Evolutionary conservation across 2,888 invertebrate genomes (phyloP).

Genomic region (Athrips mouffetella): DNA sequence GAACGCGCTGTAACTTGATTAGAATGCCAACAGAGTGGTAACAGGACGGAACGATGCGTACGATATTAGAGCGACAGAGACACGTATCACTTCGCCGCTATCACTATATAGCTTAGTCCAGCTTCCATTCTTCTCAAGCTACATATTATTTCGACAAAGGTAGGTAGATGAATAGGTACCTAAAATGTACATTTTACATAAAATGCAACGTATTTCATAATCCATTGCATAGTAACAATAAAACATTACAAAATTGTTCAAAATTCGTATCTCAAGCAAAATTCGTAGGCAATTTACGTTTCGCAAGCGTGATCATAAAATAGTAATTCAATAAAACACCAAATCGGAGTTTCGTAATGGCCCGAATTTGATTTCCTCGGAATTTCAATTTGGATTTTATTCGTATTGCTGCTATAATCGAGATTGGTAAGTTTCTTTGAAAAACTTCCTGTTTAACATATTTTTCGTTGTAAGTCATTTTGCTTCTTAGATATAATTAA

Average conservation of each 20-base stretch:
- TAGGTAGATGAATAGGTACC: too few species aligned
- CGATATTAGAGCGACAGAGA: too few species aligned
- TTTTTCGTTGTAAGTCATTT: conserved; percentile 18
- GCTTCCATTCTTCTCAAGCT: too few species aligned
- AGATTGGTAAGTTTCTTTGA: conserved; percentile 16
- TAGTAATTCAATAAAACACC: conserved; percentile 52
- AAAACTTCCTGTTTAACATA: conserved; percentile 12
- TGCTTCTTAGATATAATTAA: neutral
- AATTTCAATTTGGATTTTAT: conserved; percentile 51
- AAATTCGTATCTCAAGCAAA: conserved; percentile 11
- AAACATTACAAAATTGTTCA: neutral
- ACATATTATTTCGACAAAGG: too few species aligned
- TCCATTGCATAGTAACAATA: neutral
- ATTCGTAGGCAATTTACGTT: conserved; percentile 32
- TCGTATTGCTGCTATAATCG: conserved; percentile 18
- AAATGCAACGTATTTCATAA: neutral
- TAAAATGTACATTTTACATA: neutral
- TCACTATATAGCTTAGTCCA: too few species aligned
- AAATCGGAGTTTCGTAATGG: conserved; percentile 61
- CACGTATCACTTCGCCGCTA: too few species aligned
- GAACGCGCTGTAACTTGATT: too few species aligned
- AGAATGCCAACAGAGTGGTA: too few species aligned
- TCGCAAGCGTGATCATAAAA: conserved; percentile 56
- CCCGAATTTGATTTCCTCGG: conserved; percentile 51
- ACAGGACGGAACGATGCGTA: too few species aligned